phyloP scores from a whole-genome alignment of 2,113 vertebrate species.

The Cyanoderma ruficeps region DNA sequence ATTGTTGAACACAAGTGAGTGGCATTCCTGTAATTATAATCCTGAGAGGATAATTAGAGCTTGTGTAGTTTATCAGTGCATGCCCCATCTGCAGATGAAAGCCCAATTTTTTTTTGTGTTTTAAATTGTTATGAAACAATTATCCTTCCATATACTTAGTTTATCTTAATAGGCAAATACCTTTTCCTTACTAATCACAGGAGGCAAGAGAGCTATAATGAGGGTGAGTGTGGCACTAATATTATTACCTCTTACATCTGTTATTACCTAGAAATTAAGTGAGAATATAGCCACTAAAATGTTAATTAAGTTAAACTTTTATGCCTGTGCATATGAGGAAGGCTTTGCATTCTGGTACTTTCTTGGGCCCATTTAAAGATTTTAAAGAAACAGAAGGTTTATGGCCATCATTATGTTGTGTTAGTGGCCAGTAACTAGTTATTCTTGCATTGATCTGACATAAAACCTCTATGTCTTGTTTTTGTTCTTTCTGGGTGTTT shows the following conservation, averaged over 20 bases:
- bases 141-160: not conserved
- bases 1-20: not conserved
- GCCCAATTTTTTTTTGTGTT: not conserved
- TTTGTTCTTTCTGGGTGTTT: not conserved
- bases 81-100: not conserved
- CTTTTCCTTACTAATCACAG: not conserved
- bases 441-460: not conserved
- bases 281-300: not conserved
- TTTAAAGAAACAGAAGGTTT: not conserved
- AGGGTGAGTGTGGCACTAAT: not conserved
- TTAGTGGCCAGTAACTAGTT: not conserved
- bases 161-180: not conserved
- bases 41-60: not conserved
- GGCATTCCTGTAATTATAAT: constrained; percentile 17
- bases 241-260: not conserved
- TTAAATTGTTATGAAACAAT: constrained; percentile 9
- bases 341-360: not conserved
- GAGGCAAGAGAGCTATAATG: not conserved
- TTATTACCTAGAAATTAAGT: not conserved
- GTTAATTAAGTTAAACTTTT: not conserved
- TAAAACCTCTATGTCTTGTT: not conserved
- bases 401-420: not conserved
- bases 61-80: not conserved
- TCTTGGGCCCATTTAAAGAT: not conserved
- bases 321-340: not conserved